A percentile compares a stretch with the other conserved stretches of the same genome.
Conservation (phyloP, 1,140 invertebrate species). For the Drosophila kurseongensis region DNA sequence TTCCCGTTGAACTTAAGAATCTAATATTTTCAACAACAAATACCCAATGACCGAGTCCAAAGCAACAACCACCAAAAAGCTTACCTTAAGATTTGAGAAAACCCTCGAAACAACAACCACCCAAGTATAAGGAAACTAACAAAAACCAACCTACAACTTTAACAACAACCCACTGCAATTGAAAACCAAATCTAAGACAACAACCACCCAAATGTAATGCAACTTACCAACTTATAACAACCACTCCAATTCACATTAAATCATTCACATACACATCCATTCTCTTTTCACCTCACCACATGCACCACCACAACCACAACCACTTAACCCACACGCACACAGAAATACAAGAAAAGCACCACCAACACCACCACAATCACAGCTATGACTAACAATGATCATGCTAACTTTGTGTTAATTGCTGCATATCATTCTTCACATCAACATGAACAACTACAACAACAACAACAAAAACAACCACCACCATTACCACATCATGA, state of each 20-base stretch:
- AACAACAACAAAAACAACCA: constrained; percentile 55
- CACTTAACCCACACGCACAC: constrained; percentile 41
- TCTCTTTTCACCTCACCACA: constrained; percentile 67
- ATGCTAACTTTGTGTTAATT: constrained; percentile 82
- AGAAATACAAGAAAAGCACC: constrained; percentile 46
- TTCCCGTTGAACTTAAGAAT: not conserved
- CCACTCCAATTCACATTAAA: constrained; percentile 6
- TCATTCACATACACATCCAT: constrained; percentile 60
- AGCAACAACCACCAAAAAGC: no score
- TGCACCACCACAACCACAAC: constrained; percentile 31
- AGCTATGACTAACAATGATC: constrained; percentile 76
- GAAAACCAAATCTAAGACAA: constrained; percentile 6
- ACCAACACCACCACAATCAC: constrained; percentile 34
- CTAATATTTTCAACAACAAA: not conserved
- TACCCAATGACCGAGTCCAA: no score
- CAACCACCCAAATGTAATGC: not conserved
- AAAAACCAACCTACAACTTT: not conserved
- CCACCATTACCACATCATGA: constrained; percentile 45
- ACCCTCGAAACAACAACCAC: constrained; percentile 1
- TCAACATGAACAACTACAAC: constrained; percentile 77
- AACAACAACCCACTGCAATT: constrained; percentile 7
- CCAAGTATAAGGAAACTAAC: constrained; percentile 7
- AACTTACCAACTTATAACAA: constrained; percentile 1
- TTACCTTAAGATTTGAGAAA: not conserved
- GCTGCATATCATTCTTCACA: constrained; percentile 84